Conservation (phyloP, 2,888 invertebrate species). For the Epirrita christyi region DNA sequence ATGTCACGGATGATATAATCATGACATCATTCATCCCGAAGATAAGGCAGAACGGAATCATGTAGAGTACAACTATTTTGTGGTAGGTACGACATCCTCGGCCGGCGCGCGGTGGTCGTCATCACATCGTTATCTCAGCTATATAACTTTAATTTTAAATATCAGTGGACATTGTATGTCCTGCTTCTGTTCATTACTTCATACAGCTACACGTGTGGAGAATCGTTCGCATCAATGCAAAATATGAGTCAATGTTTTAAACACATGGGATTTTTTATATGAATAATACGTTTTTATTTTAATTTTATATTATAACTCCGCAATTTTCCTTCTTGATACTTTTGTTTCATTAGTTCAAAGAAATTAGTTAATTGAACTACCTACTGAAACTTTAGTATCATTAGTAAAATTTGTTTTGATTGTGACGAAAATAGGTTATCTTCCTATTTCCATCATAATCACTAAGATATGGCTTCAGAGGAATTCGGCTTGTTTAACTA, state of each 20-base stretch:
- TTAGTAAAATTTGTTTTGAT: no score
- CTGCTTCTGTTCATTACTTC: neutral
- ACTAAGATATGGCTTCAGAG: conserved; percentile 21
- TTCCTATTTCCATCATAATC: conserved; percentile 17
- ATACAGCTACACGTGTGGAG: neutral
- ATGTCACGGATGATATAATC: conserved; percentile 1
- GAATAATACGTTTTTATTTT: no score
- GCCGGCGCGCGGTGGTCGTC: neutral
- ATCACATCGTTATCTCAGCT: conserved; percentile 10
- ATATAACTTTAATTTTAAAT: neutral
- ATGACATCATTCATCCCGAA: conserved; percentile 17
- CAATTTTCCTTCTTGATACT: no score
- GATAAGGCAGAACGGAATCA: conserved; percentile 9
- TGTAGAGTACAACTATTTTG: no score
- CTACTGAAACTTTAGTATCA: no score
- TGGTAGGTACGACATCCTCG: conserved; percentile 4
- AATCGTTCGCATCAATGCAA: neutral
- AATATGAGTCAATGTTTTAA: neutral
- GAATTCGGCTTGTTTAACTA: conserved; percentile 23
- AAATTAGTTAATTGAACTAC: neutral
- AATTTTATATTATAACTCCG: no score
- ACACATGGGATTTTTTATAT: neutral
- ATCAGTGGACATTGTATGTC: neutral
- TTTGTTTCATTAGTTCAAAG: neutral
- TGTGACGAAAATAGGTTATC: neutral